Conservation (phyloP, 2,113 vertebrate genomes). For the Columba janthina region DNA sequence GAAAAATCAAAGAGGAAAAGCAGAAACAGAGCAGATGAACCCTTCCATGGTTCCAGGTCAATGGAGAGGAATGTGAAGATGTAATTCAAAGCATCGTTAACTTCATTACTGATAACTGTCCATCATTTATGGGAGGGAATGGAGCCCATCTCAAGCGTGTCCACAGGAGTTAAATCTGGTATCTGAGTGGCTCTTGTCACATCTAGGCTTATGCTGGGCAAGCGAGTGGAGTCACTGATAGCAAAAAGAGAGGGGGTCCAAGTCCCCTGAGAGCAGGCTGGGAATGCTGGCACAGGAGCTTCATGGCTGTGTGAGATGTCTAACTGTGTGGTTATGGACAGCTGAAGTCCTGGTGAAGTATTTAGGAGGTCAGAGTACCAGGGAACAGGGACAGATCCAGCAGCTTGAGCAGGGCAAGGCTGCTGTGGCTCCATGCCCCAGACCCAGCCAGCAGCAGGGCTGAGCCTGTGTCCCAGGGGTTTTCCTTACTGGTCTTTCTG, state of each 20-base stretch:
- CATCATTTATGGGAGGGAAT: no score
- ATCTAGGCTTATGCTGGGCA: not conserved
- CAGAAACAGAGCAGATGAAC: not conserved
- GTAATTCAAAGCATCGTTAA: not conserved
- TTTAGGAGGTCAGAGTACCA: not conserved
- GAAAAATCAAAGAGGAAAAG: not conserved
- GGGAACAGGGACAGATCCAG: accelerated
- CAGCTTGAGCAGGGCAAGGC: accelerated
- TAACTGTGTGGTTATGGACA: accelerated
- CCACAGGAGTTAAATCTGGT: not conserved
- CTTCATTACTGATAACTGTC: not conserved
- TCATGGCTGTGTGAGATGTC: not conserved
- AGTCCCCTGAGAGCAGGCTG: not conserved
- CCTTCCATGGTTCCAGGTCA: not conserved
- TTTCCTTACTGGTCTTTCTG: not conserved
- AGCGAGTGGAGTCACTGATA: not conserved
- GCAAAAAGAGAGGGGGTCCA: not conserved
- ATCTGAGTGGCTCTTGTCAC: not conserved
- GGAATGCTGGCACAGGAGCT: not conserved
- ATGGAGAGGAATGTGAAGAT: not conserved
- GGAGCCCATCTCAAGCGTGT: no score
- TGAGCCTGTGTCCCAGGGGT: not conserved
- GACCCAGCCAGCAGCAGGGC: not conserved
- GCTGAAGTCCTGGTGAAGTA: not conserved
- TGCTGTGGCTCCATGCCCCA: not conserved